Evolutionary conservation across 2,113 vertebrate genomes (phyloP).

Genomic region (Scatophagus argus): DNA sequence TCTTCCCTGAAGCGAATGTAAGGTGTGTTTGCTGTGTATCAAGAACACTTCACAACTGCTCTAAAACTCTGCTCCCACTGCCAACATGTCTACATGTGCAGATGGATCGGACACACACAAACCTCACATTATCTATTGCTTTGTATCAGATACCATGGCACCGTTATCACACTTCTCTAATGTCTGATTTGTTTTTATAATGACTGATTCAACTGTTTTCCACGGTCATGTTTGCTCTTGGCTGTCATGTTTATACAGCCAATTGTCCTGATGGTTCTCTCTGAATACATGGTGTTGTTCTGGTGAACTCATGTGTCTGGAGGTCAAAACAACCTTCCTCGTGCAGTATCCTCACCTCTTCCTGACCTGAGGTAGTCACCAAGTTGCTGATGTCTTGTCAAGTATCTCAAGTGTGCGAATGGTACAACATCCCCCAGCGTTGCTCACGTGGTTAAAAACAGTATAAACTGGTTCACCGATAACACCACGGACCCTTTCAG

Average conservation of each 20-base stretch:
- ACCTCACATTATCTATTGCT: background rate
- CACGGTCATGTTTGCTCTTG: background rate
- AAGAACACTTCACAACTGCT: conserved; percentile 68
- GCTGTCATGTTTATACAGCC: background rate
- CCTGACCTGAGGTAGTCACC: no score
- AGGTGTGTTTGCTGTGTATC: conserved; percentile 63
- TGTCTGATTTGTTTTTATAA: background rate
- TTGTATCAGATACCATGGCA: background rate
- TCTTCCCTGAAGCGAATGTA: conserved; percentile 40
- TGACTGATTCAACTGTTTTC: background rate
- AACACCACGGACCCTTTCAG: background rate
- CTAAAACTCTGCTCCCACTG: conserved; percentile 71
- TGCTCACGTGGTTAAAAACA: conserved; percentile 28
- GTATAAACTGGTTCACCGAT: background rate
- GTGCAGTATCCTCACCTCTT: background rate
- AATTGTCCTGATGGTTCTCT: background rate
- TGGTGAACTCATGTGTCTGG: background rate
- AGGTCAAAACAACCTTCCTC: background rate
- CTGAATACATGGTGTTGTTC: background rate
- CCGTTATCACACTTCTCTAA: background rate
- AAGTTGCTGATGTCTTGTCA: background rate
- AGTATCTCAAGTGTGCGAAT: background rate
- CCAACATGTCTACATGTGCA: background rate
- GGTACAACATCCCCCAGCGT: background rate
- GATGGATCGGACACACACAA: background rate